phyloP scores from a whole-genome alignment of 2,797 vertebrate genomes.

The Phoeniculus purpureus region DNA sequence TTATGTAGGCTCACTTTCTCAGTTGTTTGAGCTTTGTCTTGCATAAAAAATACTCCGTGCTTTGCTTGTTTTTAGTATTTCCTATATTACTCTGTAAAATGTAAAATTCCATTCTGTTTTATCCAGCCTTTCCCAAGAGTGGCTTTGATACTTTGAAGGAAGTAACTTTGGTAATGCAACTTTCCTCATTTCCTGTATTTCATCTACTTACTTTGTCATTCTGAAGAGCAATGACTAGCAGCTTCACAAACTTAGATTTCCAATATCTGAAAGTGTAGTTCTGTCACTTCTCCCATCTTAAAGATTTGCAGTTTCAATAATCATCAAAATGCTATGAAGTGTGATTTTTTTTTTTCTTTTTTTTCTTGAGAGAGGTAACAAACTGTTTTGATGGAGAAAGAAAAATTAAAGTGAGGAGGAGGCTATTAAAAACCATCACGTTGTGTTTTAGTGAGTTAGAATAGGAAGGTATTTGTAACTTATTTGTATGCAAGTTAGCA shows the following conservation, averaged over 20 bases:
- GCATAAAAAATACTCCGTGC: not conserved
- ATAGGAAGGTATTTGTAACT: not conserved
- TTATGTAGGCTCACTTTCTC: not conserved
- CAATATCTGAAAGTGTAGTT: not conserved
- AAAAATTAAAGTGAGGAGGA: not conserved
- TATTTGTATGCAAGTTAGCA: not conserved
- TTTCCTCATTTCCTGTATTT: conserved; percentile 23
- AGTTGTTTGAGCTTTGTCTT: not conserved
- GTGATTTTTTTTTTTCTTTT: too few relatives aligned
- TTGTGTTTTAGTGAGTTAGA: not conserved
- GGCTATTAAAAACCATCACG: not conserved
- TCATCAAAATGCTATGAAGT: not conserved
- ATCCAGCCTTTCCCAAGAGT: not conserved
- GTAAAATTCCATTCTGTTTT: not conserved
- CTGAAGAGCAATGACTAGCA: not conserved
- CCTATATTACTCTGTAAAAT: not conserved
- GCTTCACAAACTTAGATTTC: not conserved
- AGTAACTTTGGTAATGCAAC: conserved; percentile 11
- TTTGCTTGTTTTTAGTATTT: not conserved
- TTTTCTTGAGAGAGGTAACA: not conserved
- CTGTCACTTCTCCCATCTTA: not conserved
- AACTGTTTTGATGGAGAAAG: not conserved
- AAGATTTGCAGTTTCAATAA: not conserved
- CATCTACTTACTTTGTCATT: conserved; percentile 18
- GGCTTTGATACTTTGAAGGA: not conserved